phyloP scores from a whole-genome alignment of 1,140 invertebrate species.

The Oedothorax gibbosus region DNA sequence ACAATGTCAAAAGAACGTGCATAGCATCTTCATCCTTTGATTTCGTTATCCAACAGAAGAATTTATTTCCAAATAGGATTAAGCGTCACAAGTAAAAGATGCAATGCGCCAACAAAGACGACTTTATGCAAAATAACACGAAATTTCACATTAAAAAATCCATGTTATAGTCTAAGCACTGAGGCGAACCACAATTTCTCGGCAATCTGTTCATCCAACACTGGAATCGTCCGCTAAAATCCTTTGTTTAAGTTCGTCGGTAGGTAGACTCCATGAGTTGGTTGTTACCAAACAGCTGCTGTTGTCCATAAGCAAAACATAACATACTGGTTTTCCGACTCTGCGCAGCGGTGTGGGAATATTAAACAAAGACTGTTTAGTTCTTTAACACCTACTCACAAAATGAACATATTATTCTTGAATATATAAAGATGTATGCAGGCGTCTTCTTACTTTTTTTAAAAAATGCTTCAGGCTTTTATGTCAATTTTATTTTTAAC shows the following conservation, averaged over 20 bases:
- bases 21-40: constrained; percentile 26
- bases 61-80: not conserved
- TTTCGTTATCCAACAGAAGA: not conserved
- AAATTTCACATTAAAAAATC: not conserved
- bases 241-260: constrained; percentile 47
- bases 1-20: constrained; percentile 16
- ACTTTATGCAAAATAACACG: constrained; percentile 4
- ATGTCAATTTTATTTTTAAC: too few species aligned
- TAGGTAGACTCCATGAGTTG: not conserved
- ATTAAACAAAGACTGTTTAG: too few species aligned
- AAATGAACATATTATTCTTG: too few species aligned
- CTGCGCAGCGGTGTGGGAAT: constrained; percentile 48
- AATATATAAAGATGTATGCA: too few species aligned
- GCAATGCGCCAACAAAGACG: constrained; percentile 56
- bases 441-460: too few species aligned
- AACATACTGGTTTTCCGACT: constrained; percentile 48
- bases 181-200: not conserved
- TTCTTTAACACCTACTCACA: too few species aligned
- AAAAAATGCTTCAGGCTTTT: too few species aligned
- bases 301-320: constrained; percentile 53
- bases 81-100: constrained; percentile 33
- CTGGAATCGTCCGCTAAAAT: not conserved
- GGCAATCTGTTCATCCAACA: not conserved
- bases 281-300: constrained; percentile 50
- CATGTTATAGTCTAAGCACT: not conserved